Conservation (phyloP, 2,888 invertebrate species). For the Coelopa pilipes region DNA sequence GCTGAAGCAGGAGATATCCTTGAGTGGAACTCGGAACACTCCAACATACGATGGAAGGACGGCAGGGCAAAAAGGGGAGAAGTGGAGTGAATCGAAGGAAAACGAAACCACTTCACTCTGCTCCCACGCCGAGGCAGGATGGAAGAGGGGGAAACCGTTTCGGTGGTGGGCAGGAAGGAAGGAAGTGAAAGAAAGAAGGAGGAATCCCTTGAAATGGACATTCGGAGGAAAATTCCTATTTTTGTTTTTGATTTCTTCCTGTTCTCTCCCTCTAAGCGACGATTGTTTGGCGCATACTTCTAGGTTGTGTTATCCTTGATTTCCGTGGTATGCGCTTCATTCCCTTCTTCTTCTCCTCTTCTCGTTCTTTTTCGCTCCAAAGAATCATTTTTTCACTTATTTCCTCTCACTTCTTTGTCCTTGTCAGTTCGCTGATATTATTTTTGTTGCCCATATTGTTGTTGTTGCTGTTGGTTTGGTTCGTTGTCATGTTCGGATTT, state of each 20-base stretch:
- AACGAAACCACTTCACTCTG: no score
- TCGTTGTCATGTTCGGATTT: not conserved
- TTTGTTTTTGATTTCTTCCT: no score
- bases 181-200: not conserved
- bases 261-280: not conserved
- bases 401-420: no score
- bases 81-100: no score
- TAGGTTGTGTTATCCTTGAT: slow-evolving; percentile 6
- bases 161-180: not conserved
- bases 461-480: not conserved
- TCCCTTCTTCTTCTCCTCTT: no score
- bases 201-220: slow-evolving; percentile 6
- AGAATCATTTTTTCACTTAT: no score
- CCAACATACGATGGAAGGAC: no score
- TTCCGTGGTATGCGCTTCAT: not conserved
- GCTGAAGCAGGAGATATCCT: not conserved
- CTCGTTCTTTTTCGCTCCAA: no score
- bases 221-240: not conserved
- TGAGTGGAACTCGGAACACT: not conserved
- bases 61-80: no score
- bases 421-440: not conserved
- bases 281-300: not conserved
- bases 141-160: no score
- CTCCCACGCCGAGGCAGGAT: no score
- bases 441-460: not conserved